Evolutionary conservation across 2,888 invertebrate genomes (phyloP), one percentile per base, ranked within the genome.

Genomic region (Sphecodes monilicornis): DNA sequence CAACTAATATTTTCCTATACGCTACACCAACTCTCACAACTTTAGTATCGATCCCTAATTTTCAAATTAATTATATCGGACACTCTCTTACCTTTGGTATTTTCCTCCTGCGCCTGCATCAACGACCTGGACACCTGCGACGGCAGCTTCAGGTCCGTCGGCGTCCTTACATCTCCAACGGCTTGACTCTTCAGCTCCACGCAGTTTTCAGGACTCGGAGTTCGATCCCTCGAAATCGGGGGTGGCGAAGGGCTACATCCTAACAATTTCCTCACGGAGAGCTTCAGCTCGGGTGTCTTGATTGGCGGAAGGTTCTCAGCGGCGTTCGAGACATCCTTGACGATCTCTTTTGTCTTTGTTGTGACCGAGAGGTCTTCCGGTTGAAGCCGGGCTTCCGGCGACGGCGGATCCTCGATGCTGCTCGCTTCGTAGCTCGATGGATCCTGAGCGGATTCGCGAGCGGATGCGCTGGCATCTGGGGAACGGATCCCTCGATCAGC

Each of bases 231-330:
- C 26, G 85, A 78, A 11, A 92, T 86, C 60, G 93, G 92, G 11
- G 93, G 93, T 18, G 94, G 93, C 41, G 94, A 93, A 6, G 94
- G 94, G 77, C 92, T 93, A 76, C 94, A 94, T 2, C 94, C 94
- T 11, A 94, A 86, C 43, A 94, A 82, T 80, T 94, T 94, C 75
- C 94, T 90, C 43, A 94, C 94, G 29, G 94, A 94, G 4, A 94
- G 86, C 77, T 94, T 94, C 5, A 94, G 75, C 84, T 94, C 94
- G 22, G 94, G 94, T 3, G 93, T 92, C 70, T 92, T 94, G 1
- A 90, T 22, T 0, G 91, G 86, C 36, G 84, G 82, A 1, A 87
- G 74, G 41, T 39, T 87, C 36, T 88, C 90, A 26, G 69, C 60
- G 22, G 88, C 82, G 68, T 88, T 75, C 13, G 66, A 75, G 43